These are phyloP conservation scores for Ploceus nigricollis DNA, from an alignment of 2,113 vertebrate species.

Conservation along the genomic window DNA sequence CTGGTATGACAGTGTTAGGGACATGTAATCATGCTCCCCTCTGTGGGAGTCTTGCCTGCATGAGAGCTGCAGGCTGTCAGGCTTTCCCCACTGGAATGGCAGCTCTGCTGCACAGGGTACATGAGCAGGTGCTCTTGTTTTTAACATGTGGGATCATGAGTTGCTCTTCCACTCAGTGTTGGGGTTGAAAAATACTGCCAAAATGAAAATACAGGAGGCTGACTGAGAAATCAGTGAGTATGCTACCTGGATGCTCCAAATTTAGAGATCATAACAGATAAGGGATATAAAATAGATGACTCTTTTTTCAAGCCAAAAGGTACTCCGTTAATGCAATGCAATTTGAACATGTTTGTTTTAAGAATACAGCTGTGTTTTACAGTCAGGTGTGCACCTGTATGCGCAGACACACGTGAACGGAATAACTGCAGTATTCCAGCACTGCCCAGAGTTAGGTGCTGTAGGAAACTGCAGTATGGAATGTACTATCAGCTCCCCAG, in stretches of 20 bases:
- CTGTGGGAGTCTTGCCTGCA: background rate
- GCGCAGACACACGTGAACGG: background rate
- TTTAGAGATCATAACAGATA: background rate
- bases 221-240: background rate
- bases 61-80: background rate
- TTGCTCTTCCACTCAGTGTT: background rate
- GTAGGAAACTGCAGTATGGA: background rate
- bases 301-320: background rate
- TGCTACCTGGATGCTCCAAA: background rate
- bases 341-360: background rate
- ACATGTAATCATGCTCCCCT: background rate
- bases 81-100: background rate
- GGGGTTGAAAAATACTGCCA: background rate
- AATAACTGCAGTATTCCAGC: background rate
- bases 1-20: background rate
- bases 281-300: background rate
- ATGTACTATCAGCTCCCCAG: background rate
- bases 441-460: background rate
- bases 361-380: background rate
- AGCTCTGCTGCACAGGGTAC: background rate
- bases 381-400: background rate
- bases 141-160: background rate
- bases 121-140: background rate
- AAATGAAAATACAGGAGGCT: background rate
- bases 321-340: background rate